Evolutionary conservation across 1,140 invertebrate species (phyloP), one percentile per base, ranked within the genome.

Genomic region (Drosophila sp.): DNA sequence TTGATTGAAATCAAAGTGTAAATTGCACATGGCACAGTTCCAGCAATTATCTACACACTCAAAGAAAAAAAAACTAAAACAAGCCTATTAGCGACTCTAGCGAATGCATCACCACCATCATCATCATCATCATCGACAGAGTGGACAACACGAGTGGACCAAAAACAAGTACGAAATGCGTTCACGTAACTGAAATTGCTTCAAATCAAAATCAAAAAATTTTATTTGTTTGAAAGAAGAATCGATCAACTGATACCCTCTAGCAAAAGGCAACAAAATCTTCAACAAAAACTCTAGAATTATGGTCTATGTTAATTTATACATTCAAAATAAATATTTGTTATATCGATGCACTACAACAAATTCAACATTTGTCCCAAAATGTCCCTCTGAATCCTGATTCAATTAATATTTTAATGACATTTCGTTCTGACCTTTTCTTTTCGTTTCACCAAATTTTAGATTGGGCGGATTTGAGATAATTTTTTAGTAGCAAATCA

Each of bases 1-100:
- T 87, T 87, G 83, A 87, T 89, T 76, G 73, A 89, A 89, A 89
- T 89, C 84, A 89, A 79, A 89, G 84, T 89, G 84, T 89, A 89
- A 89, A 89, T 84, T 87, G 83, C 47, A 50, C 25, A 38, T 50
- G 44, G 23, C 44, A 17, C 17, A 60, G 56, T 40, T 32, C 58
- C 70, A 70, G 79, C 83, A 86, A 73, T 86, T 76, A 70, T 71
- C 56, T 27, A 2, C 41, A 1, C 38, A n/a, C n/a, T 1, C n/a
- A 3, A 2, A 3, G 6, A 23, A 23, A 3, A 8, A 23, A 25
- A 47, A n/a, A n/a, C n/a, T 57, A 70, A 54, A 66, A 60, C 60
- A 80, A 71, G 65, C 62, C 76, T 77, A 87, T 87, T 87, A 87
- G 83, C 74, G 62, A 55, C 56, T 58, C 72, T 27, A 50, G 27